Base-by-base conservation (phyloP, 1,140 invertebrate species). In the Drosophila melanica region DNA sequence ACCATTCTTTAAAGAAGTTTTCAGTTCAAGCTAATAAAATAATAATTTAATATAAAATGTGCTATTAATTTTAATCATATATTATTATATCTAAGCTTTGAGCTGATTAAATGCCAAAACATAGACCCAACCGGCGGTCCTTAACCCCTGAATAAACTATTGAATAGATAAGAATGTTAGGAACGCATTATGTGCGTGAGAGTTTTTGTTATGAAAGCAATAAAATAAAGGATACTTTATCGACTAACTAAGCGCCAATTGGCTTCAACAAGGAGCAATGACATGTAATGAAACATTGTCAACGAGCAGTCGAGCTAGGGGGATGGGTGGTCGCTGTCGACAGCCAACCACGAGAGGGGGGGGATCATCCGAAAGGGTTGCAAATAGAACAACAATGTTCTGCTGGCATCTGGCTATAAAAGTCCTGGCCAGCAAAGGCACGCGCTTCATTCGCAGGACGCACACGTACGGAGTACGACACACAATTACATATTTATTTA, bases 201-300 rank as follows among this genome's bases (percentile, higher is more conserved):
- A 87, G 39, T 67, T 79, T 73, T 76, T 63, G 60, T 48, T 76
- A 48, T 18, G 37, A 69, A 79, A 66, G 73, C 73, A 70, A 89
- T 84, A 89, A 89, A 87, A 82, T 41, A 44, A 20, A 14, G 65
- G 39, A 73, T 71, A 53, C 53, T 66, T 72, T 77, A 80, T 89
- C 59, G 79, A 75, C 41, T 75, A 75, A 71, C 65, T 53, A 68
- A 79, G 72, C 68, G 82, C 74, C 79, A 82, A 89, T 79, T 82
- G 84, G 79, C 62, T 71, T 76, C 73, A 89, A 80, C 76, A 77
- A 87, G 84, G 68, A 86, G 84, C 84, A 86, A 70, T 82, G 79
- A 89, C 84, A 87, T 89, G 50, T 74, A 89, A 69, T 89, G 69
- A 73, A 89, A 74, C 54, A 77, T 63, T 73, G 79, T 53, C 59